These are phyloP conservation scores for Nineta flava DNA, from an alignment of 2,888 invertebrate species.

Conservation along the genomic window DNA sequence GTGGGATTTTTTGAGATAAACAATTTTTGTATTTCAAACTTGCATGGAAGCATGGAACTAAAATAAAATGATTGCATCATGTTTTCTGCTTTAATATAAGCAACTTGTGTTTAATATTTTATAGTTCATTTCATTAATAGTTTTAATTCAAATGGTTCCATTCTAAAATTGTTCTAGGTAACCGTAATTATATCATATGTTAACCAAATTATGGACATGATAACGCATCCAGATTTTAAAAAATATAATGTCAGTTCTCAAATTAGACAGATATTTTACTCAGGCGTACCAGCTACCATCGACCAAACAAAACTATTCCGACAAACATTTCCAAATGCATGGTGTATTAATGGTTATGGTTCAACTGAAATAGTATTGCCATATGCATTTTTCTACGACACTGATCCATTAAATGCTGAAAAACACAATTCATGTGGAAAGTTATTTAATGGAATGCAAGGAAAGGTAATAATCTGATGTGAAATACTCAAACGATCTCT, in stretches of 20 bases:
- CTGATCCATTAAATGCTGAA: not conserved
- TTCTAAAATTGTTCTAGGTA: not conserved
- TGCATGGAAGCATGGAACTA: too few species aligned
- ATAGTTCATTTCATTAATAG: too few species aligned
- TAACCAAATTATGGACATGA: not conserved
- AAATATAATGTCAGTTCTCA: not conserved
- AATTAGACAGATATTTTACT: not conserved
- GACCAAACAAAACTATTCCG: not conserved
- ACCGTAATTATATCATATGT: not conserved
- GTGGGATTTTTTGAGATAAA: too few species aligned
- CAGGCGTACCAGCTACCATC: not conserved
- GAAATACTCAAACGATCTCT: too few species aligned
- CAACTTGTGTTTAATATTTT: too few species aligned
- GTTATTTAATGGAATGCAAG: not conserved
- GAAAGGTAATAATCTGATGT: not conserved
- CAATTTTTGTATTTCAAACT: too few species aligned
- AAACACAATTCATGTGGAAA: not conserved
- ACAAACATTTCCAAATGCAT: not conserved
- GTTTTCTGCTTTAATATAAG: too few species aligned
- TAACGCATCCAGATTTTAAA: not conserved
- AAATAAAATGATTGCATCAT: too few species aligned
- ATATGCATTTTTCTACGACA: not conserved
- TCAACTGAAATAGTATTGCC: not conserved
- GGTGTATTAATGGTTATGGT: not conserved
- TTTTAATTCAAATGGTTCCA: too few species aligned